Evolutionary conservation across 2,888 invertebrate genomes (phyloP), one percentile per base, ranked within the genome.

Genomic region (Epiperipatus broadwayi): DNA sequence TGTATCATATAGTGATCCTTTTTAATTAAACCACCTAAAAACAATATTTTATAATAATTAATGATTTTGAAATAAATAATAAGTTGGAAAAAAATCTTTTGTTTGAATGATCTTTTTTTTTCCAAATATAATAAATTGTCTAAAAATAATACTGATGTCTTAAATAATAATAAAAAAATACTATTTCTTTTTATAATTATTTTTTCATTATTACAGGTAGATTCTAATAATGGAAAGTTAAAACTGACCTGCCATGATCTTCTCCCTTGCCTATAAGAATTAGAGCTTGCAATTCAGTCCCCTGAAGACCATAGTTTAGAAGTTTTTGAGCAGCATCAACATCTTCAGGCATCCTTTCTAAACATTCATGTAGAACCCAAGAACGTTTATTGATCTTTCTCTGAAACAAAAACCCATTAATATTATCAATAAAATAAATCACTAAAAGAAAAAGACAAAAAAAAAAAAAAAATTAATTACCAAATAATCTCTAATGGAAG

Each of bases 291-390:
- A 73, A 58, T 48, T 72, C 70, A 10, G 78, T 75, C 34, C 74
- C 70, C 42, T 66, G 56, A 3, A 80, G 60, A 0, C 79, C 79
- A 53, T 75, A 78, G 49, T 73, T 65, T n/a, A 79, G 60, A 21
- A 80, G 60, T 49, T 74, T 73, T 43, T 68, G 64, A 29, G 76
- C 74, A n/a, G 78, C 75, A 44, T 71, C 68, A 41, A 77, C 59
- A 29, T 70, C 70, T 49, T 75, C 73, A 1, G 79, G 77, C 43
- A 79, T 69, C 37, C 78, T 59, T 51, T 75, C 73, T 46, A 75
- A 64, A 52, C 79, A 79, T 58, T 80, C 78, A 51, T 75, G 72
- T n/a, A 79, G 63, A 29, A 78, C 75, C 78, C 78, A 79, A 21
- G 71, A 69, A 51, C 74, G 67, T 57, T 78, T 76, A 1, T 68